These are phyloP conservation scores for Pelecanus crispus DNA, from an alignment of 2,113 vertebrate species.

Conservation along the genomic window DNA sequence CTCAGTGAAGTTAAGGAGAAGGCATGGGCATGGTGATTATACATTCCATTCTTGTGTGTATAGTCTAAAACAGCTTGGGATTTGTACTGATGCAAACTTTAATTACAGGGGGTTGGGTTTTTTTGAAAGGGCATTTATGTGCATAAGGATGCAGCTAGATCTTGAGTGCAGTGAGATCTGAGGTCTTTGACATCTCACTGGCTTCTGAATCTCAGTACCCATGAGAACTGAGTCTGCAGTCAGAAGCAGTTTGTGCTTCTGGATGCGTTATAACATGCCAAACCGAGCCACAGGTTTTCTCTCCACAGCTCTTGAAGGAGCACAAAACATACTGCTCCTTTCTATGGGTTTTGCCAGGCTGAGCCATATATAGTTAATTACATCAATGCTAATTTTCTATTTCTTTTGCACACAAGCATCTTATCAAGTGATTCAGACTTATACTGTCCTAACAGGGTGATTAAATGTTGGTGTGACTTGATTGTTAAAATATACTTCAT, in stretches of 20 bases:
- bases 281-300: background rate
- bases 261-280: constrained; percentile 43
- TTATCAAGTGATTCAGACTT: background rate
- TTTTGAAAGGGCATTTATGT: background rate
- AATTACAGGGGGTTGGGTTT: background rate
- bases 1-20: background rate
- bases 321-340: background rate
- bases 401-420: background rate
- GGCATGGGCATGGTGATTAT: background rate
- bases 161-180: background rate
- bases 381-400: background rate
- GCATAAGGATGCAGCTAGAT: background rate
- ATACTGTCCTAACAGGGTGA: background rate
- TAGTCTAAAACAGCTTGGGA: background rate
- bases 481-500: background rate
- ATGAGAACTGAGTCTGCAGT: background rate
- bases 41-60: constrained; percentile 14
- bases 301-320: background rate
- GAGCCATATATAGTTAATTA: background rate
- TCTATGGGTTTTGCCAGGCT: background rate
- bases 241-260: background rate
- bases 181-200: background rate
- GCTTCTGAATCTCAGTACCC: background rate
- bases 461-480: background rate
- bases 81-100: background rate